Conservation (phyloP, 2,797 vertebrate species). For the Rhynchonycteris naso region DNA sequence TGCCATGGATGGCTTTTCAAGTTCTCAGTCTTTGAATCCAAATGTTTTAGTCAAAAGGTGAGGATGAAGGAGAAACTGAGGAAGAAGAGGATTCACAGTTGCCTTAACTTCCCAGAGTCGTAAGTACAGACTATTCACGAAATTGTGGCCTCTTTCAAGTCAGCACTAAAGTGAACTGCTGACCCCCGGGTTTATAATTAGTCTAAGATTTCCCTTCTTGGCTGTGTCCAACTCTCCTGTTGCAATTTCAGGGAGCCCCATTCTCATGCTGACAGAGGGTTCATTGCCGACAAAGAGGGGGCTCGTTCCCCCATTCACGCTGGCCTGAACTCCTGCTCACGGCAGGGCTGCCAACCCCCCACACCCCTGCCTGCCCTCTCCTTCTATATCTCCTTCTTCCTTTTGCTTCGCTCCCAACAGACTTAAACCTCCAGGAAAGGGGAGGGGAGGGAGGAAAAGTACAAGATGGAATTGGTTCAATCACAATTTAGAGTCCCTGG, state of each 20-base stretch:
- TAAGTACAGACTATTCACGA: neutral
- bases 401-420: neutral
- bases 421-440: neutral
- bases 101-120: neutral
- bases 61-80: neutral
- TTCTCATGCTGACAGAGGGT: neutral
- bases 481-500: constrained; percentile 69
- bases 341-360: neutral
- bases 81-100: no score
- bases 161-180: neutral
- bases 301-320: neutral
- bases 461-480: constrained; percentile 60
- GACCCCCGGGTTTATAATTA: neutral
- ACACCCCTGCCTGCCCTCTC: neutral
- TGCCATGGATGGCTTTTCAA: neutral
- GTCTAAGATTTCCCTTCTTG: neutral
- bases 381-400: neutral
- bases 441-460: constrained; percentile 2
- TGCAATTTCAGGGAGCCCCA: constrained; percentile 35
- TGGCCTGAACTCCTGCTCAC: neutral
- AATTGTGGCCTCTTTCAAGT: neutral
- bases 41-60: neutral
- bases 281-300: neutral
- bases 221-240: constrained; percentile 13
- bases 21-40: neutral